phyloP scores from a whole-genome alignment of 2,888 invertebrate species.

The Mayetiola destructor region DNA sequence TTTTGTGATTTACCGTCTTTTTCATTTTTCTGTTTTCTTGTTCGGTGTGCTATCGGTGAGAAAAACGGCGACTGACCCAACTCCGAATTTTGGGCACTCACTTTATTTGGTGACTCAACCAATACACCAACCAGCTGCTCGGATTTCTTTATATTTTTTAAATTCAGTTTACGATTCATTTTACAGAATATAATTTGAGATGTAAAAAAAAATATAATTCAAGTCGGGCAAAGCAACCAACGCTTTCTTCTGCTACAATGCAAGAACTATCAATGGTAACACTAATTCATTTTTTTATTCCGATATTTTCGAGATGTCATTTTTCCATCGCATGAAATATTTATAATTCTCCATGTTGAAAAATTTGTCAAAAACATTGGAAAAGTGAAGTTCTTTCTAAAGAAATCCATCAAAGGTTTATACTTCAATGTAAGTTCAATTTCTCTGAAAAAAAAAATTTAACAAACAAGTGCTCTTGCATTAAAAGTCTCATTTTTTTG shows the following conservation, averaged over 20 bases:
- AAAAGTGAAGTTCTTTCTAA: conserved; percentile 2
- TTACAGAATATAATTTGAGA: background rate
- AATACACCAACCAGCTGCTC: too few relatives aligned
- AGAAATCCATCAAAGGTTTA: too few relatives aligned
- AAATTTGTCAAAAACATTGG: conserved; percentile 3
- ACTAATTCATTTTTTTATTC: background rate
- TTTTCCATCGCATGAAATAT: background rate
- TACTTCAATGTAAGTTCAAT: background rate
- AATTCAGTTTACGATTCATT: background rate
- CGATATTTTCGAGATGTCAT: conserved; percentile 11
- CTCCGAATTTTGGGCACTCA: background rate
- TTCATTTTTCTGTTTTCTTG: background rate
- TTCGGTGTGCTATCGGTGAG: background rate
- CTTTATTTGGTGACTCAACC: too few relatives aligned
- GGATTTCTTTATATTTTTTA: background rate
- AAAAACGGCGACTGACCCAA: background rate
- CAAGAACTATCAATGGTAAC: background rate
- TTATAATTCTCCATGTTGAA: background rate
- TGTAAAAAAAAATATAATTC: too few relatives aligned
- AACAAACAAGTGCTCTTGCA: background rate
- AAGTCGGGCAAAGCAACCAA: too few relatives aligned
- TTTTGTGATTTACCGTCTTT: background rate
- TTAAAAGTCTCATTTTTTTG: background rate
- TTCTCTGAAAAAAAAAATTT: background rate
- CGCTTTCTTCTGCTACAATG: background rate